Percentiles rank a stretch among this genome's conserved stretches.
These are phyloP conservation scores for Heterodera schachtii DNA, from an alignment of 1,140 invertebrate genomes.

Conservation along the genomic window DNA sequence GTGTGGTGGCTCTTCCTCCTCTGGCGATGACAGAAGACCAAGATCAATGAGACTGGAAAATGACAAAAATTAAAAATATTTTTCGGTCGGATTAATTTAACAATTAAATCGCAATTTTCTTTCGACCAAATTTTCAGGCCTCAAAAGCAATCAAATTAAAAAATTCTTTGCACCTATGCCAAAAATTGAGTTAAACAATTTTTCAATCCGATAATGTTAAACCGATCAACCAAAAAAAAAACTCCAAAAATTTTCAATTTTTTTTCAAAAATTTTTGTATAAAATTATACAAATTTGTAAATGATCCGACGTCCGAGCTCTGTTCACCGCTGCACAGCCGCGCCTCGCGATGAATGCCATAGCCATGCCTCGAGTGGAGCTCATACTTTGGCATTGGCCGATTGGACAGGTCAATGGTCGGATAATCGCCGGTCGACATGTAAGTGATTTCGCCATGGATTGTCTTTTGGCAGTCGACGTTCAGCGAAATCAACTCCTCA, in stretches of 20 bases:
- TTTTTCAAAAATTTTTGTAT: too few relatives aligned
- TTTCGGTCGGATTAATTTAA: background rate
- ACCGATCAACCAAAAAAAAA: too few relatives aligned
- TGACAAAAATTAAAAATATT: conserved; percentile 37
- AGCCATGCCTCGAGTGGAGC: background rate
- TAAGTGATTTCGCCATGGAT: conserved; percentile 49
- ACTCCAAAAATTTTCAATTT: too few relatives aligned
- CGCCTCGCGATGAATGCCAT: too few relatives aligned
- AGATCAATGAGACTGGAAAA: conserved; percentile 33
- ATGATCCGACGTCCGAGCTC: background rate
- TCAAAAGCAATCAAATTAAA: too few relatives aligned
- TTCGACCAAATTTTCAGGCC: too few relatives aligned
- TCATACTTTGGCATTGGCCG: conserved; percentile 39
- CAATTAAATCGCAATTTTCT: too few relatives aligned
- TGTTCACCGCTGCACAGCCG: background rate
- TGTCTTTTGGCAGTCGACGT: conserved; percentile 41
- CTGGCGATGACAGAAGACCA: conserved; percentile 47
- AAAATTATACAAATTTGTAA: too few relatives aligned
- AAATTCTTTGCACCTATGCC: background rate
- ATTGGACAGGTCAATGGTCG: conserved; percentile 39
- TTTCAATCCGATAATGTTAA: conserved; percentile 16
- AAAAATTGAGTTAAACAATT: conserved; percentile 2
- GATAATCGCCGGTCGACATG: conserved; percentile 46
- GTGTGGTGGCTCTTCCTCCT: conserved; percentile 45
- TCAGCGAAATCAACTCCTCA: conserved; percentile 43